A percentile compares a stretch with the other conserved stretches of the same genome.
Conservation (phyloP, 2,797 vertebrate species). For the Falco naumanni region DNA sequence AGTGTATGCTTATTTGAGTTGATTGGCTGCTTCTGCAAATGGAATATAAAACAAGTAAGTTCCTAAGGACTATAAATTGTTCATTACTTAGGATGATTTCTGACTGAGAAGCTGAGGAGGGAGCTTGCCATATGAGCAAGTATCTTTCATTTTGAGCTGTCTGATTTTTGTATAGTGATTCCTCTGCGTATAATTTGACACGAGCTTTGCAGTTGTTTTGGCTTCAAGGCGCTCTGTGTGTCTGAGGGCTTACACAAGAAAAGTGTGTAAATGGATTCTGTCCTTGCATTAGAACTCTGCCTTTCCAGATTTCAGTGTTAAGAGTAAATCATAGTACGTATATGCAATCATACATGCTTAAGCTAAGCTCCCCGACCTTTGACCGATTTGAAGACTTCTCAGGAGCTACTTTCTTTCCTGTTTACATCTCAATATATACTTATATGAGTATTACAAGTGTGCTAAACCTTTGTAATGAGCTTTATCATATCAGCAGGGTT, state of each 20-base stretch:
- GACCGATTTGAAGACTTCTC: background rate
- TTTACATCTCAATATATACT: background rate
- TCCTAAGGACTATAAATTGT: background rate
- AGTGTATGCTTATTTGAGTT: background rate
- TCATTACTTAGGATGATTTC: background rate
- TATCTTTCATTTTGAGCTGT: background rate
- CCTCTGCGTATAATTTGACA: background rate
- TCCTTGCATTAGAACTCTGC: background rate
- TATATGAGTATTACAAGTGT: background rate
- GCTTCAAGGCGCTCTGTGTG: background rate
- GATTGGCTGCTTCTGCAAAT: background rate
- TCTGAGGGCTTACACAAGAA: background rate
- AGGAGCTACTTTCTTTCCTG: background rate
- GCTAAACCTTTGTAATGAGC: background rate
- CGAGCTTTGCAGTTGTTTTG: background rate
- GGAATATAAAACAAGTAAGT: background rate
- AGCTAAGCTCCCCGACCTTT: background rate
- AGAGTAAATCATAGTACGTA: background rate
- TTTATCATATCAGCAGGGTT: background rate
- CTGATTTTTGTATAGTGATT: background rate
- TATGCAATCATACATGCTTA: background rate
- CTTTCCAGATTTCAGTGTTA: background rate
- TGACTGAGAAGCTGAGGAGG: background rate
- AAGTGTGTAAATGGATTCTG: slow-evolving; percentile 27
- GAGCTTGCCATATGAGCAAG: background rate